Base-by-base conservation (phyloP, 1,140 invertebrate species). In the Diplogasteroides magnus region DNA sequence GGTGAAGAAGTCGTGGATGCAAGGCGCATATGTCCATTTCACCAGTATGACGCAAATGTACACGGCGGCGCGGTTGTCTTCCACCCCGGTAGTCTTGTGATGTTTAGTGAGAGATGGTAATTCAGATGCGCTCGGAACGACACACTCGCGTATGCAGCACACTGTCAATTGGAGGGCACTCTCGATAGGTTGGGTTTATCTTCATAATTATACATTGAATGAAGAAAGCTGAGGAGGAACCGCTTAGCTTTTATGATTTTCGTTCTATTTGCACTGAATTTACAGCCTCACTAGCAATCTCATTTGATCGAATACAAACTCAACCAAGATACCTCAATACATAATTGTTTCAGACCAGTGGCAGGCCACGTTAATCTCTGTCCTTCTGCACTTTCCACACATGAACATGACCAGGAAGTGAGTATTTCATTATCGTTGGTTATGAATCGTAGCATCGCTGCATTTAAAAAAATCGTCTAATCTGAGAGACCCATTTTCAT, bases 301-400 rank as follows among this genome's bases (percentile, higher is more conserved):
- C n/a, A n/a, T n/a, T n/a, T n/a, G n/a, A n/a, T n/a, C n/a, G n/a
- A n/a, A n/a, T n/a, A n/a, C n/a, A n/a, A n/a, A n/a, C n/a, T n/a
- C n/a, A n/a, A n/a, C n/a, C n/a, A n/a, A n/a, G n/a, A n/a, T n/a
- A n/a, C n/a, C n/a, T n/a, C n/a, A n/a, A n/a, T n/a, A n/a, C n/a
- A n/a, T n/a, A n/a, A n/a, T n/a, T n/a, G 19, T 48, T 19, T 48
- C 37, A 48, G 37, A 48, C 96, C 96, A 1, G 94, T 98, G 64
- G 96, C 95, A 0, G 96, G 96, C 0, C 94, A 98, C 86, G 94
- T 95, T 1, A 98, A 98, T 86, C 88, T 98, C 64, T 98, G 96
- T 81, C 95, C 95, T 0, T 88, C 90, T n/a, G 92, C 91, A 77
- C 90, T 98, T 59, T 93, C 91, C 3, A 94, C 91, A 19, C 93